Evolutionary conservation across 2,797 vertebrate species (phyloP).

Genomic region (Hippopotamyrus pictus): DNA sequence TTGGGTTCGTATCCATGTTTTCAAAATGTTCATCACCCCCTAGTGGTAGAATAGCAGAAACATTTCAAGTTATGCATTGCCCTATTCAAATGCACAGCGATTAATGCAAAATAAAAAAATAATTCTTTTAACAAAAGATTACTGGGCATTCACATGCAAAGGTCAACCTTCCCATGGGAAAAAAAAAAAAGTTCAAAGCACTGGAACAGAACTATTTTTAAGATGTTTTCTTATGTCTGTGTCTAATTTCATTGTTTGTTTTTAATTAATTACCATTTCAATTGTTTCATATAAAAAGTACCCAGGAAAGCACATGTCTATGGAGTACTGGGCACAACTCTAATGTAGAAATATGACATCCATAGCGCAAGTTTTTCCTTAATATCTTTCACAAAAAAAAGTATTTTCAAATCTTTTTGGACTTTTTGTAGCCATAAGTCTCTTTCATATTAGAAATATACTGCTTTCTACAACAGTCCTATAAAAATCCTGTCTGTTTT

Average conservation of each 20-base stretch:
- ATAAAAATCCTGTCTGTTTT: not conserved
- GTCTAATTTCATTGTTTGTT: not conserved
- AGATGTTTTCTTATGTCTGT: not conserved
- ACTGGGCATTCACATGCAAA: not conserved
- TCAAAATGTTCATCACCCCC: not conserved
- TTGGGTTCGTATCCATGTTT: constrained; percentile 1
- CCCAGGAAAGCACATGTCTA: not conserved
- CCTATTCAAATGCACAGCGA: not conserved
- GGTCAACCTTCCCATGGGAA: not conserved
- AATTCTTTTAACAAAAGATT: not conserved
- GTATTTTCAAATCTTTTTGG: not conserved
- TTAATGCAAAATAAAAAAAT: not conserved
- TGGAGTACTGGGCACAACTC: not conserved
- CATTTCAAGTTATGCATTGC: not conserved
- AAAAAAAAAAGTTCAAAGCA: not conserved
- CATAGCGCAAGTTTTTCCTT: not conserved
- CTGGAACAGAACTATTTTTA: not conserved
- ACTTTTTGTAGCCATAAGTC: not conserved
- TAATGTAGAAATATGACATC: not conserved
- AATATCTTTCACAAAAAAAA: not conserved
- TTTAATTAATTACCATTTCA: not conserved
- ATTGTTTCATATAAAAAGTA: not conserved
- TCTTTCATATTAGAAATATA: not conserved
- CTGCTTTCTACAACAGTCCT: not conserved
- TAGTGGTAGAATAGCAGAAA: not conserved